Evolutionary conservation across 2,888 invertebrate species (phyloP), one percentile per base, ranked within the genome.

Genomic region (Plagodis pulveraria): DNA sequence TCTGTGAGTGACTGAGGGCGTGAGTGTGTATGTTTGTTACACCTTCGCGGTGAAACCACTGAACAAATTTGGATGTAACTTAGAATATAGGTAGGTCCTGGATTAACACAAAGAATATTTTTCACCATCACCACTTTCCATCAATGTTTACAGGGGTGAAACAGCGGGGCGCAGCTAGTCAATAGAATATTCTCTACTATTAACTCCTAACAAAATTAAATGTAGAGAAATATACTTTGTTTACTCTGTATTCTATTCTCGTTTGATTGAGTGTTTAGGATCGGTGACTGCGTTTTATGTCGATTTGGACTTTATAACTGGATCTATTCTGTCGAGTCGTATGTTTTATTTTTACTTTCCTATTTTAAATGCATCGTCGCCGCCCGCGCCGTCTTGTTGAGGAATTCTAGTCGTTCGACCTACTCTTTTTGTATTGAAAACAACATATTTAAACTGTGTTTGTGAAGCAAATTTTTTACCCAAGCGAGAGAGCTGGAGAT

Each of bases 221-320:
- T 66, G 74, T 67, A 72, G 69, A 70, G 71, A 76, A 73, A 76
- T 74, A 73, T 50, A 59, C 46, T 55, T 33, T 67, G 67, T 73
- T 77, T 73, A 72, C 69, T 66, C 69, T 70, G 67, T 69, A 76
- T 74, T 78, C 73, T 78, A 77, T 78, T 77, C 71, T 76, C 67
- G 71, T 72, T 71, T 76, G 78, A 78, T 78, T 70, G 67, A 77
- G 62, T 71, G 66, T 64, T 71, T 69, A 65, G 67, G 53, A 54
- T 53, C 45, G 50, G 40, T 12, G 58, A 10, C 53, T 50, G 58
- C 40, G 41, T 53, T 59, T 59, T 58, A 58, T 43, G 54, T 34
- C 41, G 10, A 58, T 43, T 54, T 34, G 36, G 10, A 56, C 49
- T 58, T 59, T 63, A 56, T 59, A 56, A 52, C 45, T 53, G 43